phyloP scores from a whole-genome alignment of 2,797 vertebrate genomes.

The Melanotaenia trifasciata region DNA sequence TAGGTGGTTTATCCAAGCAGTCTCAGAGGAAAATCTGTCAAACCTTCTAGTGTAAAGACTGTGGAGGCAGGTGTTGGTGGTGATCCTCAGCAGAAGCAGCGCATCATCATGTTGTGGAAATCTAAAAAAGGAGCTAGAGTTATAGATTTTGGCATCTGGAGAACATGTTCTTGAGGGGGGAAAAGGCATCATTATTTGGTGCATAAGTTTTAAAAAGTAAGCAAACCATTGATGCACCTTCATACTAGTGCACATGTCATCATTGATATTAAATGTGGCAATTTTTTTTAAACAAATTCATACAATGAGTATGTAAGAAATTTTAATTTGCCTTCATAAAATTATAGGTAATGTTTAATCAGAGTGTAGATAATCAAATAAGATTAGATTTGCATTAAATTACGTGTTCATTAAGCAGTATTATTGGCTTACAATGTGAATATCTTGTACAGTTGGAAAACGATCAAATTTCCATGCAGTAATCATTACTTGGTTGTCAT shows the following conservation, averaged over 20 bases:
- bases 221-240: not conserved
- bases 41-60: constrained; percentile 4
- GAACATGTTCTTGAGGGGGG: not conserved
- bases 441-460: constrained; percentile 13
- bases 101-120: not conserved
- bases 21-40: constrained; percentile 3
- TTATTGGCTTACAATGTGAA: not conserved
- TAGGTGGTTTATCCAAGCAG: not conserved
- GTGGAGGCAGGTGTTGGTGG: constrained; percentile 4
- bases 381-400: too few relatives aligned
- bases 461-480: constrained; percentile 22
- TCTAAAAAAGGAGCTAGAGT: not conserved
- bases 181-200: not conserved
- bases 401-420: not conserved
- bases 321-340: not conserved
- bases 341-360: not conserved
- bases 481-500: constrained; percentile 44
- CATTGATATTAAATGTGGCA: not conserved
- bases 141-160: not conserved
- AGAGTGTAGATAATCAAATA: not conserved
- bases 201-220: not conserved
- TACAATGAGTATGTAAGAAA: not conserved
- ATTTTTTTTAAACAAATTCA: not conserved
- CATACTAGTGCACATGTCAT: not conserved
- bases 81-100: not conserved